These are phyloP conservation scores for Listrodromus nycthemerus DNA, from an alignment of 2,888 invertebrate genomes.

Conservation along the genomic window DNA sequence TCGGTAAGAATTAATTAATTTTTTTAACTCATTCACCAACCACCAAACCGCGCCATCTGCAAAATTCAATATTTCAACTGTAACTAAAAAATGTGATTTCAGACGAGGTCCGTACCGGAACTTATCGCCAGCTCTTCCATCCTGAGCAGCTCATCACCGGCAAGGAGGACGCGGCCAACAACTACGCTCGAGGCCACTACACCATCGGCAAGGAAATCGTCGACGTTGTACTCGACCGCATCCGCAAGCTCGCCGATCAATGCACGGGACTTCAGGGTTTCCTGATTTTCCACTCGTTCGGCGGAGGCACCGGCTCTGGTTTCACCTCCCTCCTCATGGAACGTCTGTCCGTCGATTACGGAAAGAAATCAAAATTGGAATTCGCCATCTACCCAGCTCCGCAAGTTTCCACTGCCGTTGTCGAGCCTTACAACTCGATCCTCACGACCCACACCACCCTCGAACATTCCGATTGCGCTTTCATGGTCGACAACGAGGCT, in stretches of 20 bases:
- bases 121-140: conserved; percentile 98
- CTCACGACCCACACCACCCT: conserved; percentile 97
- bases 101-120: conserved; percentile 96
- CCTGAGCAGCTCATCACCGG: conserved; percentile 98
- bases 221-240: conserved; percentile 94
- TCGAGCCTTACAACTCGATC: conserved; percentile 99
- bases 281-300: conserved; percentile 98
- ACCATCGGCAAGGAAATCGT: conserved; percentile 98
- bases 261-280: conserved; percentile 97
- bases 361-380: conserved; percentile 98
- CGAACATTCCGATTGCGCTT: conserved; percentile 98
- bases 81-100: conserved; percentile 38
- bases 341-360: conserved; percentile 97
- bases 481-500: conserved; percentile 97
- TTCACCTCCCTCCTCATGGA: conserved; percentile 99
- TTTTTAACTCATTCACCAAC: neutral
- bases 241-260: conserved; percentile 95
- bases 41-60: neutral
- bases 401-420: conserved; percentile 94
- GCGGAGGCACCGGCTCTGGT: conserved; percentile 97
- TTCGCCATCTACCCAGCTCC: conserved; percentile 99
- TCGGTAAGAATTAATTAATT: conserved; percentile 86
- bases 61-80: neutral
- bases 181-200: conserved; percentile 99
- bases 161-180: conserved; percentile 99